Conservation (phyloP, 2,113 vertebrate species). For the Poeciliopsis occidentalis region DNA sequence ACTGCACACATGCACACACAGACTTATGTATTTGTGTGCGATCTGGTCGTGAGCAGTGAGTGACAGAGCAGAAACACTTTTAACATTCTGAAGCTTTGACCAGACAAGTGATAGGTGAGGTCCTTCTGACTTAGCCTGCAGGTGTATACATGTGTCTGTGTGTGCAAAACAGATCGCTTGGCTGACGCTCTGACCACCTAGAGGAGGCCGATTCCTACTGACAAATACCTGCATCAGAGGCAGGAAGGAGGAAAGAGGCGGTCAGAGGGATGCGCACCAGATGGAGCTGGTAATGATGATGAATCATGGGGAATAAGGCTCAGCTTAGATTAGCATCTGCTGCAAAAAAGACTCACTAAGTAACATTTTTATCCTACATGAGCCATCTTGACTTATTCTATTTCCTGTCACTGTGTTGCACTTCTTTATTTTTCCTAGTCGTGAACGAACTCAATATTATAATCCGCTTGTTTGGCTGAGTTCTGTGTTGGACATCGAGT, state of each 20-base stretch:
- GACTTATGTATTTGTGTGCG: conserved; percentile 31
- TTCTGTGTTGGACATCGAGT: neutral
- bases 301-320: conserved; percentile 61
- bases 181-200: conserved; percentile 60
- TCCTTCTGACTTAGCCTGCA: conserved; percentile 44
- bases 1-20: conserved; percentile 33
- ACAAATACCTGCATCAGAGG: conserved; percentile 32
- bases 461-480: neutral
- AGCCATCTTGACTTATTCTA: conserved; percentile 27
- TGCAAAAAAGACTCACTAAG: conserved; percentile 75
- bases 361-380: conserved; percentile 60
- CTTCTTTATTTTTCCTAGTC: neutral
- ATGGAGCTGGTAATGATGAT: conserved; percentile 66
- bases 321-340: conserved; percentile 78
- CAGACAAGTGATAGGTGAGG: conserved; percentile 62
- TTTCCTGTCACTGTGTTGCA: conserved; percentile 24
- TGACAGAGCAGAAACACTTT: conserved; percentile 57
- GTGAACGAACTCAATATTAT: neutral
- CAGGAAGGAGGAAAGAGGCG: conserved; percentile 12
- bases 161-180: conserved; percentile 61
- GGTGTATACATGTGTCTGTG: conserved; percentile 59
- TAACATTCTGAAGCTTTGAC: conserved; percentile 56
- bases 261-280: conserved; percentile 49
- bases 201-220: conserved; percentile 35
- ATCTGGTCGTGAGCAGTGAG: conserved; percentile 46